Percentiles rank a stretch among this genome's conserved stretches.
phyloP scores from a whole-genome alignment of 2,797 vertebrate species.

The Hypotaenidia okinawae region DNA sequence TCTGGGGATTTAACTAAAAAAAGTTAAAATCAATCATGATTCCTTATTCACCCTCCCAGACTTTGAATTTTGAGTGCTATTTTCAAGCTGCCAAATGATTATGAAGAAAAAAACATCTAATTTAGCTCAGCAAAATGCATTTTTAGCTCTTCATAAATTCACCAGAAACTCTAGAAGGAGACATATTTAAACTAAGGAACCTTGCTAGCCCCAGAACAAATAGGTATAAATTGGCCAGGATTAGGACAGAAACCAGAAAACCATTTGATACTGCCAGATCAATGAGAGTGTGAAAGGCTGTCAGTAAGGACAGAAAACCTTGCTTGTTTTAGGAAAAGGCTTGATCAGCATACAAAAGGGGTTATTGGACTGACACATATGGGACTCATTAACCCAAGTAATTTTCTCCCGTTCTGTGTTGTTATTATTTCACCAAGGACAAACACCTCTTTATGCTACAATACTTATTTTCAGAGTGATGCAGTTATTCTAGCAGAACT shows the following conservation, averaged over 20 bases:
- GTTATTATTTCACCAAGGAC: background rate
- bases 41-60: background rate
- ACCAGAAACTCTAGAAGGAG: background rate
- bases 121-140: background rate
- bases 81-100: background rate
- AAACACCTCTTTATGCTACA: background rate
- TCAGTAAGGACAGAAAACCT: background rate
- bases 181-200: background rate
- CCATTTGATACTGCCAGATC: background rate
- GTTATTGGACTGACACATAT: slow-evolving; percentile 13
- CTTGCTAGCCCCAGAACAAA: background rate
- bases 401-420: background rate
- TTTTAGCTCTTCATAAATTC: background rate
- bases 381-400: background rate
- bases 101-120: background rate
- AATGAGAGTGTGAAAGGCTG: background rate
- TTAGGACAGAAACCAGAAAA: background rate
- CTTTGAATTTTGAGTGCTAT: background rate
- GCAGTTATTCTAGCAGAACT: background rate
- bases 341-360: slow-evolving; percentile 42
- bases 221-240: background rate
- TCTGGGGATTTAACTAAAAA: background rate
- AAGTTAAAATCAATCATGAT: background rate
- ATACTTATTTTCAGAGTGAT: background rate
- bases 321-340: background rate